Evolutionary conservation across 2,888 invertebrate genomes (phyloP), one percentile per base, ranked within the genome.

Genomic region (Micoletzkya japonica): DNA sequence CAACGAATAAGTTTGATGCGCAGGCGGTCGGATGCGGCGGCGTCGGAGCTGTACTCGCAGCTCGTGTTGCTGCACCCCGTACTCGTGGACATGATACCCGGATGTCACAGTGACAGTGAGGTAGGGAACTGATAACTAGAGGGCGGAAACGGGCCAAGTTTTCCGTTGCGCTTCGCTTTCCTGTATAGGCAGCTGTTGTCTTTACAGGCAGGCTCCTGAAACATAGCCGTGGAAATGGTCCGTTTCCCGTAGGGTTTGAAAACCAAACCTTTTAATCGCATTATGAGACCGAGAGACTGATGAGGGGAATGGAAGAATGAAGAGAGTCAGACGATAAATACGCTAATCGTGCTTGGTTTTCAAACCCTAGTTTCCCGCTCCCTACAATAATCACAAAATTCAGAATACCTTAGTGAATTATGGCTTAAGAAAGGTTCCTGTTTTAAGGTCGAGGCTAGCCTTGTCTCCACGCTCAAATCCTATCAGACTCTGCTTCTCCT

Each of bases 401-500:
- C n/a, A n/a, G n/a, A n/a, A n/a, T n/a, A n/a, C n/a, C n/a, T n/a
- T n/a, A 17, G 14, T 44, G n/a, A 44, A 17, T 44, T 44, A n/a
- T 44, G 14, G n/a, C 20, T 44, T 44, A 17, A n/a, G 14, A 44
- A 56, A 56, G 14, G 14, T n/a, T 20, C 14, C 56, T 56, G 14
- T 37, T 61, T 56, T 44, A 32, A 74, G 69, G 71, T 83, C 26
- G 76, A 81, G 54, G 70, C 74, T 24, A 78, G 80, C 34, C 73
- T 84, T 26, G 79, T 81, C 66, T 74, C 76, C 17, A 79, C 79
- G 2, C 77, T 83, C 37, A 83, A 83, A 61, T 77, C 82, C 39
- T 83, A 80, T 64, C 83, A 83, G 57, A 83, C 83, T 2, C 76
- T 83, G 30, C 76, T 83, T 59, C 75, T 83, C 32, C 76, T 83